Evolutionary conservation across 1,140 invertebrate species (phyloP).

Genomic region (Bombyx mandarina): DNA sequence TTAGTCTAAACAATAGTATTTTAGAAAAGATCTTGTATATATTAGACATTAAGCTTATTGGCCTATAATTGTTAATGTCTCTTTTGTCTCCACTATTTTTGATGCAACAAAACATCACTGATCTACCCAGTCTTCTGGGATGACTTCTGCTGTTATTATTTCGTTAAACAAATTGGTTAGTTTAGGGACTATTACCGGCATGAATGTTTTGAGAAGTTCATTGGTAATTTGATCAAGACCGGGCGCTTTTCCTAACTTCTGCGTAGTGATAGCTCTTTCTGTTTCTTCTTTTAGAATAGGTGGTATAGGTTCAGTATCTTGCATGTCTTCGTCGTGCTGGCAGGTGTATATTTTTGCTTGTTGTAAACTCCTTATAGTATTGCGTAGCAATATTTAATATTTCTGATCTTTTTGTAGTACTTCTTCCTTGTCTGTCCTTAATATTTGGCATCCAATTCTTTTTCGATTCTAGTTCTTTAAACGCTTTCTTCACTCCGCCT

Average conservation of each 20-base stretch:
- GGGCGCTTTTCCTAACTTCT: conserved; percentile 17
- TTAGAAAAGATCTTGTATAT: background rate
- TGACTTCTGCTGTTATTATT: background rate
- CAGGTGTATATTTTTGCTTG: no score
- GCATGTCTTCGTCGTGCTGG: no score
- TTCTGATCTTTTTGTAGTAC: conserved; percentile 4
- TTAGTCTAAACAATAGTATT: conserved; percentile 1
- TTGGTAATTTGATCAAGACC: conserved; percentile 16
- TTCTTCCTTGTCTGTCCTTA: conserved; percentile 3
- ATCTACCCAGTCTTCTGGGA: background rate
- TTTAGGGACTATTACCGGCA: conserved; percentile 9
- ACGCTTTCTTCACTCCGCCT: conserved; percentile 20
- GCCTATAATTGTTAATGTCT: background rate
- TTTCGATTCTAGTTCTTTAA: conserved; percentile 12
- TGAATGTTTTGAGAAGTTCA: conserved; percentile 14
- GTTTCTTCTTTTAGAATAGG: conserved; percentile 11
- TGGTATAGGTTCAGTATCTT: conserved; percentile 3
- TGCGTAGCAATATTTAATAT: conserved; percentile 10
- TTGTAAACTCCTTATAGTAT: no score
- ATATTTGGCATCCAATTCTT: conserved; percentile 13
- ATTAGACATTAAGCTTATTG: background rate
- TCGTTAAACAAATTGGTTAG: conserved; percentile 14
- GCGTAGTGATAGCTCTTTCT: conserved; percentile 13
- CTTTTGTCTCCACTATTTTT: background rate
- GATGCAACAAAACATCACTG: background rate